phyloP scores from a whole-genome alignment of 1,140 invertebrate species.

The Agrypnia vestita region DNA sequence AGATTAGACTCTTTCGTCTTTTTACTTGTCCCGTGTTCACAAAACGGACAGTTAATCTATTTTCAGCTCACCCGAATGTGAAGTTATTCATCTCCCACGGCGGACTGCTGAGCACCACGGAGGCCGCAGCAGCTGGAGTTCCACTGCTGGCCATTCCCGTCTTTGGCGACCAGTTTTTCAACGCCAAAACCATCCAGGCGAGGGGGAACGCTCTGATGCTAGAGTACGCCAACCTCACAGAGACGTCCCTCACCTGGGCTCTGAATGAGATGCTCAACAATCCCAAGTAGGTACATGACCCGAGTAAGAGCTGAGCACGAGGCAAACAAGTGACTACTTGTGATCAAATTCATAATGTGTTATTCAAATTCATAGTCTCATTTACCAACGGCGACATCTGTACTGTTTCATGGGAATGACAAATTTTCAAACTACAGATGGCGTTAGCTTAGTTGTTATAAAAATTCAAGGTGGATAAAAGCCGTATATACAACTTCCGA shows the following conservation, averaged over 20 bases:
- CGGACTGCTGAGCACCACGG: slow-evolving; percentile 71
- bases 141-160: slow-evolving; percentile 67
- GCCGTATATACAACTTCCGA: too few species aligned
- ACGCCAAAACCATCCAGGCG: slow-evolving; percentile 26
- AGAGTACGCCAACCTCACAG: slow-evolving; percentile 38
- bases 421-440: too few species aligned
- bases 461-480: too few species aligned
- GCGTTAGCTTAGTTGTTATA: too few species aligned
- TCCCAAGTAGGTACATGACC: slow-evolving; percentile 39
- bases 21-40: background rate
- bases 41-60: background rate
- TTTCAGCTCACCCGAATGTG: slow-evolving; percentile 63
- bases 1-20: too few species aligned
- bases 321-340: too few species aligned
- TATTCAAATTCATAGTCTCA: too few species aligned
- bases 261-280: slow-evolving; percentile 39
- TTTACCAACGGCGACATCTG: too few species aligned
- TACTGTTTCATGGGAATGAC: too few species aligned
- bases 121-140: slow-evolving; percentile 70
- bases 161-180: slow-evolving; percentile 61
- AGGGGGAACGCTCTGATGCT: slow-evolving; percentile 37
- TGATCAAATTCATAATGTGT: too few species aligned
- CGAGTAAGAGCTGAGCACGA: too few species aligned
- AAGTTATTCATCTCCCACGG: slow-evolving; percentile 72
- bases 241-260: slow-evolving; percentile 26